Percentiles rank a stretch among this genome's conserved stretches.
Conservation (phyloP, 2,888 invertebrate genomes). For the Hypsopygia costalis region DNA sequence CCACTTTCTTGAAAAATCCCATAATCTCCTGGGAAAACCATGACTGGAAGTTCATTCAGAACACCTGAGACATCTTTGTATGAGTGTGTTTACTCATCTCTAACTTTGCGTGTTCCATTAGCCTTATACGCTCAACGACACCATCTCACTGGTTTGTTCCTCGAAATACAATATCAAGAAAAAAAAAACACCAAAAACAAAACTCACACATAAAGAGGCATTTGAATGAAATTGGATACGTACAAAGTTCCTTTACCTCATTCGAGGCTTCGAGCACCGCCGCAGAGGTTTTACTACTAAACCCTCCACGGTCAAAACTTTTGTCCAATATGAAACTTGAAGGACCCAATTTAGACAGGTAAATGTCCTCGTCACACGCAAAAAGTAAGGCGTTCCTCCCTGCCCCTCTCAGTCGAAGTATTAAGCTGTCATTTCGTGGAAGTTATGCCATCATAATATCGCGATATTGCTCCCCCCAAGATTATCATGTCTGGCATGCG, state of each 20-base stretch:
- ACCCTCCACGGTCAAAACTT: neutral
- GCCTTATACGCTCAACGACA: too few relatives aligned
- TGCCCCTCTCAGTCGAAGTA: conserved; percentile 31
- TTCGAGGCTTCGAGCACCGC: neutral
- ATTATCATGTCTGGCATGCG: conserved; percentile 47
- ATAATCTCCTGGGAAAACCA: too few relatives aligned
- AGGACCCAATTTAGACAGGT: conserved; percentile 20
- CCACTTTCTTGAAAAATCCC: too few relatives aligned
- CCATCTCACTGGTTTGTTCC: neutral
- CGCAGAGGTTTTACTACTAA: neutral
- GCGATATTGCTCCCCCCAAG: conserved; percentile 48
- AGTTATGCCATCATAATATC: conserved; percentile 45
- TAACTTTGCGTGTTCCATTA: too few relatives aligned
- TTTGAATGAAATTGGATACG: conserved; percentile 1
- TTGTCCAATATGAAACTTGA: conserved; percentile 13
- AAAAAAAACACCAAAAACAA: too few relatives aligned
- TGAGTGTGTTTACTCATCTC: too few relatives aligned
- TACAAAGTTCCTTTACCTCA: neutral
- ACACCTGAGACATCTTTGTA: too few relatives aligned
- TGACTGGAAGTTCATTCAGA: too few relatives aligned
- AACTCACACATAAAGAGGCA: neutral
- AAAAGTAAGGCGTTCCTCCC: conserved; percentile 39
- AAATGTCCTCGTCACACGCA: conserved; percentile 23
- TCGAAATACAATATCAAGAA: too few relatives aligned
- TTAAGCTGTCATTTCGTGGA: conserved; percentile 44